Evolutionary conservation across 2,797 vertebrate genomes (phyloP).

Genomic region (Siniperca obscura): DNA sequence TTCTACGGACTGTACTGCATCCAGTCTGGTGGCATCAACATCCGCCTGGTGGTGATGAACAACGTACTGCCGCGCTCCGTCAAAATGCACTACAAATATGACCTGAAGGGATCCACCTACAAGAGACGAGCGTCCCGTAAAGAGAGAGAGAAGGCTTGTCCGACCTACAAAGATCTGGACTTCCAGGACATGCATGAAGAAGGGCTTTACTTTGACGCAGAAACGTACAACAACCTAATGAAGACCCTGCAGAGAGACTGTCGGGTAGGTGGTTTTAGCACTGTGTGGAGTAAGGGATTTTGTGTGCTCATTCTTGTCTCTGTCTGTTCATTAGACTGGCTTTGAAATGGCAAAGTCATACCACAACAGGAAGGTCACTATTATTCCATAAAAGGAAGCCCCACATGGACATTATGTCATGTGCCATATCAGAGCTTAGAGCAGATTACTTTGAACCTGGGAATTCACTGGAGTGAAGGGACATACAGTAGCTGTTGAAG

Average conservation of each 20-base stretch:
- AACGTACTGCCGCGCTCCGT: conserved; percentile 94
- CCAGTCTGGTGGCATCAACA: conserved; percentile 97
- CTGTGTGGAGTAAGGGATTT: not conserved
- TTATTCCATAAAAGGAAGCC: conserved; percentile 10
- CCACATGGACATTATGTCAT: conserved; percentile 26
- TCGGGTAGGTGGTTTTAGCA: conserved; percentile 84
- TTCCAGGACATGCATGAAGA: conserved; percentile 97
- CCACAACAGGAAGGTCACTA: not conserved
- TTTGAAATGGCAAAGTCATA: conserved; percentile 26
- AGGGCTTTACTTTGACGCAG: conserved; percentile 94
- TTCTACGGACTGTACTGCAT: conserved; percentile 98
- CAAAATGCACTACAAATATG: conserved; percentile 97
- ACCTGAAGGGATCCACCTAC: conserved; percentile 97
- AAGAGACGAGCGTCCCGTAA: conserved; percentile 96
- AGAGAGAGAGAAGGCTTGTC: conserved; percentile 93
- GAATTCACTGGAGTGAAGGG: conserved; percentile 30
- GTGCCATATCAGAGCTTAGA: conserved; percentile 17
- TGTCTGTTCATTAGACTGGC: not conserved
- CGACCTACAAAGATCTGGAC: conserved; percentile 97
- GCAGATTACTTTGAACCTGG: conserved; percentile 45
- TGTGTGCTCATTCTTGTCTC: not conserved
- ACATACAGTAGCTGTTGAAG: conserved; percentile 3
- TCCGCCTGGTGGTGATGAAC: conserved; percentile 98
- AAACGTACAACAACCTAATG: conserved; percentile 95
- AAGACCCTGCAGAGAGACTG: conserved; percentile 98